Evolutionary conservation across 2,888 invertebrate species (phyloP), one percentile per base, ranked within the genome.

Genomic region (Caenorhabditis imperialis): DNA sequence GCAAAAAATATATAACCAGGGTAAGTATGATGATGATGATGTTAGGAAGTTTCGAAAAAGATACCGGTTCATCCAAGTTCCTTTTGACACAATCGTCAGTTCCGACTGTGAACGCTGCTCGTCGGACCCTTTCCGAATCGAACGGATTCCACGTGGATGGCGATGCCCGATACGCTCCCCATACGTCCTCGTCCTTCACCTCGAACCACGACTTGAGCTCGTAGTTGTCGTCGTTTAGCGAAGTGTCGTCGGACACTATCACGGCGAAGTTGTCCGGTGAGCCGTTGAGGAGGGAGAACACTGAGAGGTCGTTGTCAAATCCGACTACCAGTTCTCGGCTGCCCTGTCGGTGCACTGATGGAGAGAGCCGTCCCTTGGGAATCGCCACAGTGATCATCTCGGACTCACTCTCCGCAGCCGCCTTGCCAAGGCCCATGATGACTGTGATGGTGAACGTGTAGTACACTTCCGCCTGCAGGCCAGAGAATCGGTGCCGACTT

Each of bases 401-500:
- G 33, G 82, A 81, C 61, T 86, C 86, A 35, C 82, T 82, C 61
- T 85, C 85, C 14, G 85, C 85, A 22, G 84, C 84, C 7, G 81
- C 78, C 27, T 76, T 73, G 2, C 84, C 84, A 3, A 69, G 30
- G 33, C 85, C 85, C 85, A 85, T 85, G 33, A 86, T 82, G 6
- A 86, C 86, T 5, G 79, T 84, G 61, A 85, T 85, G 2, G 86
- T 86, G 69, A 86, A 86, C 8, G 86, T 86, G 71, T 86, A 86
- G 70, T 85, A 86, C 8, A 84, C 83, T 60, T 86, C 85, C 8
- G 81, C 60, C 27, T 84, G 75, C 8, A 86, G 74, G 10, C 62
- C 78, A n/a, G 77, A 77, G 67, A 86, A 86, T 35, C 84, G 75
- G 63, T 86, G 78, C 16, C 77, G 63, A 55, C 75, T 79, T 12